phyloP scores from a whole-genome alignment of 2,113 vertebrate species.

The Sceloporus tristichus region DNA sequence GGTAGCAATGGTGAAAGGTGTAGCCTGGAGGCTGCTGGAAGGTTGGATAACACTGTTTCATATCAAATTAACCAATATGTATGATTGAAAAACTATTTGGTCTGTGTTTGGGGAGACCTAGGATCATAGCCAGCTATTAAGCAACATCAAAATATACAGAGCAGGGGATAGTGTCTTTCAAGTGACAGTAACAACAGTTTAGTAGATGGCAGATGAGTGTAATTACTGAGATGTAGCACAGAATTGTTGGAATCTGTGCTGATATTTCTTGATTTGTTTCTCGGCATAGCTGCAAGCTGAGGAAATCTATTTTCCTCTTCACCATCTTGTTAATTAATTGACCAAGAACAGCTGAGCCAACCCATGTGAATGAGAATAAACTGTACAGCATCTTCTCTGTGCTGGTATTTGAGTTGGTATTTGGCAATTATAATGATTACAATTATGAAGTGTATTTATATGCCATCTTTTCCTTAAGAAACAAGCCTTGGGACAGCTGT shows the following conservation, averaged over 20 bases:
- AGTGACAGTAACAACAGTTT: neutral
- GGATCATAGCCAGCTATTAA: neutral
- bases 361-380: neutral
- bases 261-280: neutral
- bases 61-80: neutral
- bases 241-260: neutral
- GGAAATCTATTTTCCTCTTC: neutral
- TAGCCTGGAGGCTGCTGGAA: too few species aligned
- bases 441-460: too few species aligned
- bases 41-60: neutral
- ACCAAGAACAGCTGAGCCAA: neutral
- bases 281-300: neutral
- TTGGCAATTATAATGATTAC: neutral
- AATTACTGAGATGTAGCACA: neutral
- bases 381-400: too few species aligned
- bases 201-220: neutral
- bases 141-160: neutral
- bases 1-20: too few species aligned
- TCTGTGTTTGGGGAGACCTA: too few species aligned
- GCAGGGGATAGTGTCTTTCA: neutral
- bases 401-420: neutral
- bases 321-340: neutral
- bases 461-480: too few species aligned
- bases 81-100: neutral
- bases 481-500: too few species aligned